These are phyloP conservation scores for Drosophila lacteicornis DNA, from an alignment of 1,140 invertebrate genomes.

Conservation along the genomic window DNA sequence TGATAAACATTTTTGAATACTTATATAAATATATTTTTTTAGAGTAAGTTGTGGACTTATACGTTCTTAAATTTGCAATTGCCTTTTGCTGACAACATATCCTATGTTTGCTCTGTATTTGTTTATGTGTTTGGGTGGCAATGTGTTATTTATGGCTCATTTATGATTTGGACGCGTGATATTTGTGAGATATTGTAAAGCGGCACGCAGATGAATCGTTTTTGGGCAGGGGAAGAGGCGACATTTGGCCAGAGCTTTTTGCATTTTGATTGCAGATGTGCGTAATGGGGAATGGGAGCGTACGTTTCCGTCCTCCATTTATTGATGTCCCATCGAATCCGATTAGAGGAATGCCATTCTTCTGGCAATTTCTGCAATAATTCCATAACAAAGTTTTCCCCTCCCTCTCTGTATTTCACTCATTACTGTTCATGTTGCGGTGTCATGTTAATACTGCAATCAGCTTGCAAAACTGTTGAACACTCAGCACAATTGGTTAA, in stretches of 20 bases:
- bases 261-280: slow-evolving; percentile 48
- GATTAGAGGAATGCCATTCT: slow-evolving; percentile 18
- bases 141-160: slow-evolving; percentile 84
- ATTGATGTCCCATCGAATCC: slow-evolving; percentile 29
- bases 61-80: neutral
- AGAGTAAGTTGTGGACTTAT: slow-evolving; percentile 3
- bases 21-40: neutral
- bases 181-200: slow-evolving; percentile 73
- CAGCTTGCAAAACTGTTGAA: neutral
- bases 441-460: slow-evolving; percentile 36
- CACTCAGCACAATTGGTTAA: neutral
- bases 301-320: neutral
- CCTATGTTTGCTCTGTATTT: slow-evolving; percentile 26
- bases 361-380: slow-evolving; percentile 23
- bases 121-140: slow-evolving; percentile 58
- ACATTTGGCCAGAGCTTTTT: slow-evolving; percentile 20
- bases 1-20: neutral
- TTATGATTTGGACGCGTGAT: slow-evolving; percentile 79
- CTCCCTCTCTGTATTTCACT: slow-evolving; percentile 28
- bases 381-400: slow-evolving; percentile 15
- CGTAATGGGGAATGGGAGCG: slow-evolving; percentile 21
- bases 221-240: slow-evolving; percentile 8
- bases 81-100: slow-evolving; percentile 19
- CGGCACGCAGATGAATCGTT: slow-evolving; percentile 28
- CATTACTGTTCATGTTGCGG: slow-evolving; percentile 21